phyloP scores from a whole-genome alignment of 2,113 vertebrate species.

The Scytalopus superciliaris region DNA sequence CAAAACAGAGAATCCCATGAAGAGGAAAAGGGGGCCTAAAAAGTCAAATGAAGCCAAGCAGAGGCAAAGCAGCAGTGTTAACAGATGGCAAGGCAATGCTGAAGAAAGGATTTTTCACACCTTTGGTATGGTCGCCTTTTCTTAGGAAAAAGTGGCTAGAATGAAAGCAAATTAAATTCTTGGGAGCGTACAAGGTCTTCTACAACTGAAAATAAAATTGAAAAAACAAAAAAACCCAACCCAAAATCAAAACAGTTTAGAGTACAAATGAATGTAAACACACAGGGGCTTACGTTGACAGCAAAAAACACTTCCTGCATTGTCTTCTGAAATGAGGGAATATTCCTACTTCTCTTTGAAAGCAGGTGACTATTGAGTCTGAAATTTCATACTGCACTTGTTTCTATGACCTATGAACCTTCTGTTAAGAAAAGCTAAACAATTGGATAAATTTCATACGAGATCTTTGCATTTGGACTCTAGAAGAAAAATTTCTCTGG shows the following conservation, averaged over 20 bases:
- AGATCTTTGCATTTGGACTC: constrained; percentile 1
- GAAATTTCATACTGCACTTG: constrained; percentile 29
- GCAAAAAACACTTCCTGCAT: neutral
- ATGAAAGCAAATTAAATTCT: neutral
- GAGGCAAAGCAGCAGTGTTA: neutral
- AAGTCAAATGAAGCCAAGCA: neutral
- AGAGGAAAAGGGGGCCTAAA: neutral
- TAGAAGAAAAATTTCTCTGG: neutral
- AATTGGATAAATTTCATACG: constrained; percentile 9
- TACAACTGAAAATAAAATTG: neutral
- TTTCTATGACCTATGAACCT: neutral
- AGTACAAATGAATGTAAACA: neutral
- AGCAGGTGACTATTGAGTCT: neutral
- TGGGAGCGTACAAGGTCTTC: neutral
- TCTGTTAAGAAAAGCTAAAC: constrained; percentile 16
- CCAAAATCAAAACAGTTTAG: neutral
- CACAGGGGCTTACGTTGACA: neutral
- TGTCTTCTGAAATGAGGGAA: neutral
- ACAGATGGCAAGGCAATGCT: neutral
- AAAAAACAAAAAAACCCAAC: neutral
- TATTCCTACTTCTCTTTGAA: neutral
- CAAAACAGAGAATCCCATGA: neutral
- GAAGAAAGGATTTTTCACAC: neutral
- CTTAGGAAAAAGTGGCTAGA: neutral
- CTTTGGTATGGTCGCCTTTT: neutral